Evolutionary conservation across 2,888 invertebrate genomes (phyloP).

Genomic region (Leptopilina myrica): DNA sequence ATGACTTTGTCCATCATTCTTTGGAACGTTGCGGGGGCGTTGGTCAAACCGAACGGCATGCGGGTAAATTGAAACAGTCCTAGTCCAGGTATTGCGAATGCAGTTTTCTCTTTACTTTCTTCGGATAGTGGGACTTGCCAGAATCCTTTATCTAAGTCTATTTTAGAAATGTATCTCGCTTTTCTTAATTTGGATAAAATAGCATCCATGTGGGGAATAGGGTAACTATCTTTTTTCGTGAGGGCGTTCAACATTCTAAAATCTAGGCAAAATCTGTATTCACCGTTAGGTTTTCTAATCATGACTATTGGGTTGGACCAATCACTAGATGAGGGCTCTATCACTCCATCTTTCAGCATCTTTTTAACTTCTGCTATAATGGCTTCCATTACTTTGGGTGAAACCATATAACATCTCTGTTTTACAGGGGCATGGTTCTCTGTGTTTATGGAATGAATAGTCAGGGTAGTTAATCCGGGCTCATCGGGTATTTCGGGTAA

Average conservation of each 20-base stretch:
- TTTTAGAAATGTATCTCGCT: too few relatives aligned
- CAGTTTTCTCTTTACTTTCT: not conserved
- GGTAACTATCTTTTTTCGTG: too few relatives aligned
- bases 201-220: not conserved
- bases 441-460: too few relatives aligned
- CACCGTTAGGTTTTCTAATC: slow-evolving; percentile 45
- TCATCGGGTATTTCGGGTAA: too few relatives aligned
- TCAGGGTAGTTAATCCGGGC: too few relatives aligned
- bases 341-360: slow-evolving; percentile 46
- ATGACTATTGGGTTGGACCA: slow-evolving; percentile 54
- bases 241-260: not conserved
- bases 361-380: slow-evolving; percentile 45
- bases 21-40: too few relatives aligned
- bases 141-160: not conserved
- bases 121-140: not conserved
- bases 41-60: too few relatives aligned
- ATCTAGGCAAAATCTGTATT: not conserved
- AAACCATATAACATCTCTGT: slow-evolving; percentile 48
- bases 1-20: too few relatives aligned
- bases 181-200: not conserved
- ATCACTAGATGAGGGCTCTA: slow-evolving; percentile 53
- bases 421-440: too few relatives aligned
- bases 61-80: not conserved
- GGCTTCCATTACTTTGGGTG: slow-evolving; percentile 42
- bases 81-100: not conserved